Percentiles rank a stretch among this genome's conserved stretches.
phyloP scores from a whole-genome alignment of 1,140 invertebrate species.

The Euwallacea similis region DNA sequence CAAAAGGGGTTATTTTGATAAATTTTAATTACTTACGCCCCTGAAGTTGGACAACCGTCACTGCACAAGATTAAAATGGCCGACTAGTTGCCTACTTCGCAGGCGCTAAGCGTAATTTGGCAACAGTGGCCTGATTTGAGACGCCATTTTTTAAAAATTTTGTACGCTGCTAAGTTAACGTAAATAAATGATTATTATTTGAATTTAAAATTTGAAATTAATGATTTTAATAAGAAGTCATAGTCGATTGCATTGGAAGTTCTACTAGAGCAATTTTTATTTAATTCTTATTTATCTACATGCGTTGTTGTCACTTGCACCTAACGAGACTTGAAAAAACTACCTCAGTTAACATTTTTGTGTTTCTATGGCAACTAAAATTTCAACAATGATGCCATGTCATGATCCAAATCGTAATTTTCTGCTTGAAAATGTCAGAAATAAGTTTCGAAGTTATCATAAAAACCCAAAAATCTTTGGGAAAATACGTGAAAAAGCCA shows the following conservation, averaged over 20 bases:
- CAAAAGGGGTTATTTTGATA: too few relatives aligned
- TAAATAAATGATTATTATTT: too few relatives aligned
- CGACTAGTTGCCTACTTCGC: slow-evolving; percentile 7
- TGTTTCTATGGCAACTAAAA: slow-evolving; percentile 29
- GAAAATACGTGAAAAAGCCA: slow-evolving; percentile 90
- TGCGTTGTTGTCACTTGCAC: too few relatives aligned
- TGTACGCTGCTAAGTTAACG: too few relatives aligned
- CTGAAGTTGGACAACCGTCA: slow-evolving; percentile 34
- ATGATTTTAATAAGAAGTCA: too few relatives aligned
- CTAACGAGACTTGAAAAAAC: too few relatives aligned
- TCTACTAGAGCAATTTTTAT: too few relatives aligned
- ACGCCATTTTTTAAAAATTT: too few relatives aligned
- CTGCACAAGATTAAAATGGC: slow-evolving; percentile 24
- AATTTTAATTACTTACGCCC: not conserved
- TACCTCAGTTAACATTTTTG: not conserved
- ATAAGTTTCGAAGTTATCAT: slow-evolving; percentile 67
- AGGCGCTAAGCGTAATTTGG: not conserved
- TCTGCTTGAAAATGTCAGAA: slow-evolving; percentile 41
- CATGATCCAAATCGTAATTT: not conserved
- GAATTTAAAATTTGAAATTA: too few relatives aligned
- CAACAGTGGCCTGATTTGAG: too few relatives aligned
- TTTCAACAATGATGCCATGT: slow-evolving; percentile 31
- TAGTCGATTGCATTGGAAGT: too few relatives aligned
- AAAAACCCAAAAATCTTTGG: slow-evolving; percentile 82
- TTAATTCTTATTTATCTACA: too few relatives aligned